Conservation (phyloP, 2,797 vertebrate species). For the Yasuhikotakia modesta region DNA sequence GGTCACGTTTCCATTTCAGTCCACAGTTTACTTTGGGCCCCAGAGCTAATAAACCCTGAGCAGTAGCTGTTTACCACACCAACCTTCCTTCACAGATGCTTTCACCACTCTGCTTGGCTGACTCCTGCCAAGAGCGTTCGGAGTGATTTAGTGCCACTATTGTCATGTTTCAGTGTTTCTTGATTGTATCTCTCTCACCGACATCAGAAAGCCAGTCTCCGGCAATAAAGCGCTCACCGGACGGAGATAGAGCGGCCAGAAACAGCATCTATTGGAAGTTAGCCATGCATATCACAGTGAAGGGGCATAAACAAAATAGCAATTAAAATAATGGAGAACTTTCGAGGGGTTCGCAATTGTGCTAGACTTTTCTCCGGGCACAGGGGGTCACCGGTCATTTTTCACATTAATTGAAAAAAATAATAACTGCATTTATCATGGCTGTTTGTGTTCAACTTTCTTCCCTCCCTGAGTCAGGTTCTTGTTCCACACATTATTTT, state of each 20-base stretch:
- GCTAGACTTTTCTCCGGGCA: slow-evolving; percentile 10
- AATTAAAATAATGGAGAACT: slow-evolving; percentile 57
- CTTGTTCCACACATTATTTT: not conserved
- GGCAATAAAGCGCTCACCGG: slow-evolving; percentile 57
- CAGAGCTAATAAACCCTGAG: slow-evolving; percentile 27
- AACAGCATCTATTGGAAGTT: slow-evolving; percentile 53
- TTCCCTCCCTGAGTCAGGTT: slow-evolving; percentile 2
- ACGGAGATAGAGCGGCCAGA: slow-evolving; percentile 38
- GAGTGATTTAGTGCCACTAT: slow-evolving; percentile 49
- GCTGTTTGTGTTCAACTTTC: slow-evolving; percentile 23
- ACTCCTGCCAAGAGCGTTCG: slow-evolving; percentile 46
- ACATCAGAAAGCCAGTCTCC: slow-evolving; percentile 33
- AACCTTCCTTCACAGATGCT: slow-evolving; percentile 51
- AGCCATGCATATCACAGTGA: slow-evolving; percentile 51
- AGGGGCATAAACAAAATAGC: slow-evolving; percentile 54
- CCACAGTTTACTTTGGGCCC: slow-evolving; percentile 33
- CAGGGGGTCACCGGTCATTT: slow-evolving; percentile 45
- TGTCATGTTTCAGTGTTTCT: slow-evolving; percentile 50
- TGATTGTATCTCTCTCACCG: slow-evolving; percentile 47
- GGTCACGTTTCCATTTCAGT: slow-evolving; percentile 31
- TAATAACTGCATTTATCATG: slow-evolving; percentile 46
- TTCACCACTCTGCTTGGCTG: slow-evolving; percentile 47
- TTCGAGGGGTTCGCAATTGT: slow-evolving; percentile 37
- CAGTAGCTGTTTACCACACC: slow-evolving; percentile 1
- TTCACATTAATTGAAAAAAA: slow-evolving; percentile 59